These are phyloP conservation scores for Petrolisthes cinctipes DNA, from an alignment of 2,888 invertebrate species.

Conservation along the genomic window DNA sequence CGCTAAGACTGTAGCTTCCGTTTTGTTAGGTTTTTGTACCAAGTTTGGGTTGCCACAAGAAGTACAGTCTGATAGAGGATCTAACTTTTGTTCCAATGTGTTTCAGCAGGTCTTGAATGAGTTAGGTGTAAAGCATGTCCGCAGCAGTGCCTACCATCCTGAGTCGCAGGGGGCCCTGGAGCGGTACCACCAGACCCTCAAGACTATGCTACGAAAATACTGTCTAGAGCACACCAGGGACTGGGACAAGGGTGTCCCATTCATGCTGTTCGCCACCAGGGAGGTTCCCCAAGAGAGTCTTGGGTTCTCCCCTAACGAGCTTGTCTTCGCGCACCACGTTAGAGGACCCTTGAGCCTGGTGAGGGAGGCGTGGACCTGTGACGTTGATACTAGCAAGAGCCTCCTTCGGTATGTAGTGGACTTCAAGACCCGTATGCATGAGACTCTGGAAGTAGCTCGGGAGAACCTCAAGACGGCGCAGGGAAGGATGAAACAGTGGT, in stretches of 20 bases:
- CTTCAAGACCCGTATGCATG: too few species aligned
- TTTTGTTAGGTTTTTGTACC: too few species aligned
- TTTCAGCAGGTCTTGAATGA: neutral
- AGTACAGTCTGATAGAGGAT: neutral
- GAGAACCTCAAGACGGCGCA: too few species aligned
- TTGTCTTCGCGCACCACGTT: neutral
- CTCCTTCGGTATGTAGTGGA: too few species aligned
- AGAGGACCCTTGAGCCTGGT: too few species aligned
- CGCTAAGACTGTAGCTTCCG: too few species aligned
- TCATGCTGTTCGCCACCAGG: neutral
- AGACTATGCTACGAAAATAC: neutral
- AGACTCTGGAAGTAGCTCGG: too few species aligned
- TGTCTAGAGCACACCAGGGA: neutral
- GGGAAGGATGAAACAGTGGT: too few species aligned
- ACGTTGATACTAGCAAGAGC: too few species aligned
- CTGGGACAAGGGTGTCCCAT: constrained; percentile 14
- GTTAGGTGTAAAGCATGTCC: neutral
- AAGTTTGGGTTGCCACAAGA: too few species aligned
- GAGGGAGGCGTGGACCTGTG: too few species aligned
- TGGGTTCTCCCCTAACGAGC: constrained; percentile 5
- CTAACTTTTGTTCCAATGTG: neutral
- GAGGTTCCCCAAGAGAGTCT: neutral
- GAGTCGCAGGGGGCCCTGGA: neutral
- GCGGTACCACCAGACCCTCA: constrained; percentile 9
- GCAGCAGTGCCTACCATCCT: neutral